Evolutionary conservation across 2,113 vertebrate genomes (phyloP), one percentile per base, ranked within the genome.

Genomic region (Macrotus californicus): DNA sequence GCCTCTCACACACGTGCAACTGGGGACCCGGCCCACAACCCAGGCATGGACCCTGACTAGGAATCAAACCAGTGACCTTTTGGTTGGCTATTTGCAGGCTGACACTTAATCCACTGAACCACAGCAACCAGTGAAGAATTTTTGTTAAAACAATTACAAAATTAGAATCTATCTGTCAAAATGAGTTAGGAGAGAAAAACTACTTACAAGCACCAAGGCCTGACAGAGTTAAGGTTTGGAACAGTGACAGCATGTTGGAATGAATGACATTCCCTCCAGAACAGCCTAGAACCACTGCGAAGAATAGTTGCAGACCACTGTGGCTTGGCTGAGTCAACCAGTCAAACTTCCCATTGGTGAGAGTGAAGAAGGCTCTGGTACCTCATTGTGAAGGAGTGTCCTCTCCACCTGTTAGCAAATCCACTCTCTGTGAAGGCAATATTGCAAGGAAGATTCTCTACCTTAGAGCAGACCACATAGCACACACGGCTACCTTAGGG

Each of bases 401-500:
- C 34, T 66, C 34, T 29, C 64, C 46, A 34, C 56, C 56, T 43
- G 8, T 61, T 26, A 70, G 31, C 64, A 64, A 15, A 19, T 16
- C 31, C 48, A 36, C 4, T 24, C 0, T 48, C 1, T 48, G 34
- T 15, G 29, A 87, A 41, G 29, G 36, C n/a, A 29, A 61, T 21
- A 10, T 3, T 12, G 7, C 36, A 61, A 41, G 10, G 7, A 61
- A 50, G 18, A 1, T 54, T 67, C 19, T 31, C 41, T 19, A 52
- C n/a, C 26, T 76, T 50, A 36, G 9, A 24, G 13, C 10, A 56
- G 56, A 93, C 26, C 36, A 64, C 31, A 46, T 6, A 3, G 67
- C 6, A n/a, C 1, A 34, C 8, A 29, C 0, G 1, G 13, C n/a
- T 26, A 67, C 12, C 26, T 41, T 12, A 76, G 87, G 59, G 43